Evolutionary conservation across 2,888 invertebrate species (phyloP).

Genomic region (Isoperla grammatica): DNA sequence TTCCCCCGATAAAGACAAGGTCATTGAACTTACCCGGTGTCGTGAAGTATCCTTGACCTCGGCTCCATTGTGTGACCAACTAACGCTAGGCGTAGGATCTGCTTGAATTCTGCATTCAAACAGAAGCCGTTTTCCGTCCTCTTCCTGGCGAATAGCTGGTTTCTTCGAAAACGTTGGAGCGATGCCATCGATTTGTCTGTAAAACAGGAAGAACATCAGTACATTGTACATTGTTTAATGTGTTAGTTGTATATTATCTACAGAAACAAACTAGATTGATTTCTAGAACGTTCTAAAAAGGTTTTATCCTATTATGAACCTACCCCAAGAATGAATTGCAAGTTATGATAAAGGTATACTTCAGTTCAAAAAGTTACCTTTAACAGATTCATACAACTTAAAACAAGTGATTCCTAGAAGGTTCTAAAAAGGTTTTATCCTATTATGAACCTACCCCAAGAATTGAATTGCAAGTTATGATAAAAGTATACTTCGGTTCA

Average conservation of each 20-base stretch:
- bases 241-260: not conserved
- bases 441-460: too few species aligned
- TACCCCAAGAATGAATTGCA: too few species aligned
- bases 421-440: too few species aligned
- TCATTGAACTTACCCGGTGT: constrained; percentile 64
- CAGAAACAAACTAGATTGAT: not conserved
- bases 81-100: constrained; percentile 82
- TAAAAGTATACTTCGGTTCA: too few species aligned
- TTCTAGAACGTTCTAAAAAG: too few species aligned
- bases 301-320: too few species aligned
- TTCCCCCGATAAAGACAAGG: too few species aligned
- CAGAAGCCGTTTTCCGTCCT: constrained; percentile 87
- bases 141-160: constrained; percentile 94
- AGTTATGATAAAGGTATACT: too few species aligned
- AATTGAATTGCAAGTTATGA: too few species aligned
- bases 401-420: too few species aligned
- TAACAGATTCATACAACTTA: too few species aligned
- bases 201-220: constrained; percentile 34
- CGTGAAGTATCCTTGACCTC: constrained; percentile 75
- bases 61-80: constrained; percentile 85
- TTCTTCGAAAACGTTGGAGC: constrained; percentile 98
- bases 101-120: constrained; percentile 94
- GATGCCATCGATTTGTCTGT: constrained; percentile 94
- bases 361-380: too few species aligned
- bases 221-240: constrained; percentile 14